These are phyloP conservation scores for Lasioglossum malachurum DNA, from an alignment of 2,888 invertebrate genomes.

Conservation along the genomic window DNA sequence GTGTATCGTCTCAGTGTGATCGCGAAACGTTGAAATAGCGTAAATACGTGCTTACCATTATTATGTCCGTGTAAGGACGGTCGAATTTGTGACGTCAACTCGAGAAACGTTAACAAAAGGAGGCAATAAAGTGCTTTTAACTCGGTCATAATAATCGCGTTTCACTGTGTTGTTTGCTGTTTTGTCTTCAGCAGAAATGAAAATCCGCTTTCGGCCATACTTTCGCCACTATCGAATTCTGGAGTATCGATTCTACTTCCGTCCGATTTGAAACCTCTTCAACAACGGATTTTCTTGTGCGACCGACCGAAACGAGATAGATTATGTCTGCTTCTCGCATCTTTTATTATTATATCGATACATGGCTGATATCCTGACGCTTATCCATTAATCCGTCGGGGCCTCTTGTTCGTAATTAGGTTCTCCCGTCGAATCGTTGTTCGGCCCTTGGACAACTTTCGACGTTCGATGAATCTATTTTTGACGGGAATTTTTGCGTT, in stretches of 20 bases:
- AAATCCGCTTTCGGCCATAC: slow-evolving; percentile 77
- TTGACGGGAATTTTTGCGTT: neutral
- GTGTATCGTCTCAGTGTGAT: slow-evolving; percentile 24
- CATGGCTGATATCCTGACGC: slow-evolving; percentile 9
- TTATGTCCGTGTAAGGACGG: slow-evolving; percentile 91
- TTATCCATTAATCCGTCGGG: slow-evolving; percentile 14
- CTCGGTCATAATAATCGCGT: slow-evolving; percentile 85
- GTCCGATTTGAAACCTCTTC: slow-evolving; percentile 61
- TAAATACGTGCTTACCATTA: slow-evolving; percentile 87
- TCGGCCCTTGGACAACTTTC: neutral
- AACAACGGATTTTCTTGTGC: slow-evolving; percentile 44
- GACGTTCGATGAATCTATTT: neutral
- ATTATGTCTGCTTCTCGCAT: slow-evolving; percentile 37
- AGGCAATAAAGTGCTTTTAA: slow-evolving; percentile 89
- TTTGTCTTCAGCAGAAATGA: slow-evolving; percentile 76
- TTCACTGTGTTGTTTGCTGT: slow-evolving; percentile 71
- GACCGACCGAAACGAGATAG: slow-evolving; percentile 40
- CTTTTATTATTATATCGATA: slow-evolving; percentile 51
- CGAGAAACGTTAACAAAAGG: slow-evolving; percentile 89
- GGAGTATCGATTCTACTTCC: slow-evolving; percentile 70
- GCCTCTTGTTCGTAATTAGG: neutral
- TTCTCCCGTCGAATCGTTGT: neutral
- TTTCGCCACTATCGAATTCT: slow-evolving; percentile 72
- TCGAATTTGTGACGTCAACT: slow-evolving; percentile 89
- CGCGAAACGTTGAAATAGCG: slow-evolving; percentile 40